These are phyloP conservation scores for Myopa testacea DNA, from an alignment of 2,888 invertebrate species.

Conservation along the genomic window DNA sequence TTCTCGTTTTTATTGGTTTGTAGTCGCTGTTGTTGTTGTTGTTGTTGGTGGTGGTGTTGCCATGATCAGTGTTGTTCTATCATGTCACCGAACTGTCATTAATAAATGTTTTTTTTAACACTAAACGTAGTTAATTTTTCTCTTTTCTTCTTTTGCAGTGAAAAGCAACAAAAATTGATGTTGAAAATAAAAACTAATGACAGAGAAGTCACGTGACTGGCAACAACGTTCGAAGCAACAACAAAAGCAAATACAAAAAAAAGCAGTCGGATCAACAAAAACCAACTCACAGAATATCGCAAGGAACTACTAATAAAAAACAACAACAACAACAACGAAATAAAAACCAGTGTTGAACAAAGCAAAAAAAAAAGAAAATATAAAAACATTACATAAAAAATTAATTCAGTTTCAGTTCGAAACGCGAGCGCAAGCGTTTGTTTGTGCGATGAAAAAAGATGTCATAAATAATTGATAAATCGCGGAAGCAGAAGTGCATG, in stretches of 20 bases:
- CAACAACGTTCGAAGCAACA: not conserved
- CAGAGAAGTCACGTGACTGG: constrained; percentile 25
- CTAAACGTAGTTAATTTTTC: not conserved
- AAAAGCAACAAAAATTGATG: constrained; percentile 15
- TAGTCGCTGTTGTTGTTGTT: not conserved
- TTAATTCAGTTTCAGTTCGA: too few species aligned
- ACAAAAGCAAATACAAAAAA: not conserved
- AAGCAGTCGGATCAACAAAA: too few species aligned
- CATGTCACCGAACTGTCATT: constrained; percentile 12
- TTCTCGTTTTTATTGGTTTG: not conserved
- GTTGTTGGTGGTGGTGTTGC: not conserved
- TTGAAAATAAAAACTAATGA: not conserved
- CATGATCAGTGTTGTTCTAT: not conserved
- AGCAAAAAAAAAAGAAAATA: too few species aligned
- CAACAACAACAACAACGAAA: constrained; percentile 15
- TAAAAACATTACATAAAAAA: too few species aligned
- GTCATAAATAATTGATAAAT: constrained; percentile 16
- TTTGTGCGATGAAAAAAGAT: constrained; percentile 14
- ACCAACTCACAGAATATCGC: too few species aligned
- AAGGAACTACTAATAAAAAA: not conserved
- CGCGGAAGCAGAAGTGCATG: not conserved
- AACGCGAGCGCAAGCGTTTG: constrained; percentile 7
- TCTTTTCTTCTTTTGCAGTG: constrained; percentile 25
- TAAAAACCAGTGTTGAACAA: not conserved
- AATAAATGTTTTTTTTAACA: constrained; percentile 18